Evolutionary conservation across 2,888 invertebrate species (phyloP).

Genomic region (Drosophila testacea): DNA sequence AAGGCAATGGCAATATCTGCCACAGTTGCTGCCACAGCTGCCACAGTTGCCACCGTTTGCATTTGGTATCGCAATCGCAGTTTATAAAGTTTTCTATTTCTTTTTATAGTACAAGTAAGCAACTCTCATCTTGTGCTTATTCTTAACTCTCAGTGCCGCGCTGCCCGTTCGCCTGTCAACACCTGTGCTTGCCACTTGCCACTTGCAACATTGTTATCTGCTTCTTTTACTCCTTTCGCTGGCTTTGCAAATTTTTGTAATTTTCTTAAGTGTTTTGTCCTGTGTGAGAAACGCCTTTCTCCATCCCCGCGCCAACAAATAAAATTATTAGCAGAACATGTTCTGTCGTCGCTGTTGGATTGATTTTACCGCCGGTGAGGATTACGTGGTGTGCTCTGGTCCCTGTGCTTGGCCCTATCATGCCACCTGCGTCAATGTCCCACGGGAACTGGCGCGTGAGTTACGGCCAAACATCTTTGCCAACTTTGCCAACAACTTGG

Average conservation of each 20-base stretch:
- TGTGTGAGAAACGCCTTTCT: constrained; percentile 13
- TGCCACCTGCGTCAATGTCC: constrained; percentile 79
- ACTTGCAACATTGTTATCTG: neutral
- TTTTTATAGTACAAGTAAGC: constrained; percentile 1
- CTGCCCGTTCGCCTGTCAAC: constrained; percentile 62
- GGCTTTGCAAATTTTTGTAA: constrained; percentile 44
- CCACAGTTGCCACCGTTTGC: constrained; percentile 7
- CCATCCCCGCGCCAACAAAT: neutral
- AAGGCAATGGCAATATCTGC: constrained; percentile 25
- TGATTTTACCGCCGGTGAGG: constrained; percentile 79
- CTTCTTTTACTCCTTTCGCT: constrained; percentile 47
- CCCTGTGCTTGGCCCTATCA: constrained; percentile 82
- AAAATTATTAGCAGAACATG: constrained; percentile 73
- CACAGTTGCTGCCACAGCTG: neutral
- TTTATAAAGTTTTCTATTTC: constrained; percentile 16
- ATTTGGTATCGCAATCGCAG: neutral
- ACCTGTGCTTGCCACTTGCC: constrained; percentile 50
- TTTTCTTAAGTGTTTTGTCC: constrained; percentile 71
- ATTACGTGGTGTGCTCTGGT: constrained; percentile 79
- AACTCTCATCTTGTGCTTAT: constrained; percentile 7
- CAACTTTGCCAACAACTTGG: constrained; percentile 13
- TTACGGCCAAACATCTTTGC: constrained; percentile 30
- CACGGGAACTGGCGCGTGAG: constrained; percentile 68
- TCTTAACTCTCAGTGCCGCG: constrained; percentile 47
- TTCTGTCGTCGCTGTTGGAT: constrained; percentile 85